phyloP scores from a whole-genome alignment of 2,797 vertebrate genomes.

The Peromyscus melanophrys region DNA sequence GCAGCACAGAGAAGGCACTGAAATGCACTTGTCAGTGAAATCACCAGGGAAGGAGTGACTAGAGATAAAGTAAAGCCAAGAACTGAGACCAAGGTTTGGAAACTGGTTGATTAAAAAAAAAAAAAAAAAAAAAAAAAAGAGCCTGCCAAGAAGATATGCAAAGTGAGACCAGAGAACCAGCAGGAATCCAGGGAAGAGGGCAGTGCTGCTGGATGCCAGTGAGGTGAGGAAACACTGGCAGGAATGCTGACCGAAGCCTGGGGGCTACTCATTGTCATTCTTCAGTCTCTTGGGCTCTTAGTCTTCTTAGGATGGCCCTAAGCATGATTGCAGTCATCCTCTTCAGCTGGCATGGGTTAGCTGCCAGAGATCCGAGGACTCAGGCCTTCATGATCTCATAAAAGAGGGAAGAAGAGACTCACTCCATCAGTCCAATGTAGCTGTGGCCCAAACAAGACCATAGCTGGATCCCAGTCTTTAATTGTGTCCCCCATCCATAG shows the following conservation, averaged over 20 bases:
- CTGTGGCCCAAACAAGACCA: background rate
- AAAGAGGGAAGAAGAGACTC: background rate
- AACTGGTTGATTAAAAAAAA: background rate
- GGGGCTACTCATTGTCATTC: background rate
- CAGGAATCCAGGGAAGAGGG: background rate
- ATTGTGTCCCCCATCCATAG: background rate
- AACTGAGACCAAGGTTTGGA: background rate
- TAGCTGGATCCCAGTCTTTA: background rate
- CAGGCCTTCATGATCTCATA: background rate
- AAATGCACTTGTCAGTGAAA: background rate
- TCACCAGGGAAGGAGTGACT: background rate
- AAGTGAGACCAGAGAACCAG: background rate
- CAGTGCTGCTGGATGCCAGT: background rate
- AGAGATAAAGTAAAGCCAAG: background rate
- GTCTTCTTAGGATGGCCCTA: background rate
- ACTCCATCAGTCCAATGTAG: background rate
- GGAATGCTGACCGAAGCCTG: accelerated
- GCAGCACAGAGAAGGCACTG: background rate
- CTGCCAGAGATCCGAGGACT: background rate
- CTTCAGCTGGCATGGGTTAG: background rate
- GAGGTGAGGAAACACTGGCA: no score
- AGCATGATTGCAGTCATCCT: background rate
- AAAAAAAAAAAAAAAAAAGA: background rate
- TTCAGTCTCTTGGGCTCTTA: background rate
- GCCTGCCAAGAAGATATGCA: background rate